Conservation (phyloP, 1,140 invertebrate species). For the Papilio polytes region DNA sequence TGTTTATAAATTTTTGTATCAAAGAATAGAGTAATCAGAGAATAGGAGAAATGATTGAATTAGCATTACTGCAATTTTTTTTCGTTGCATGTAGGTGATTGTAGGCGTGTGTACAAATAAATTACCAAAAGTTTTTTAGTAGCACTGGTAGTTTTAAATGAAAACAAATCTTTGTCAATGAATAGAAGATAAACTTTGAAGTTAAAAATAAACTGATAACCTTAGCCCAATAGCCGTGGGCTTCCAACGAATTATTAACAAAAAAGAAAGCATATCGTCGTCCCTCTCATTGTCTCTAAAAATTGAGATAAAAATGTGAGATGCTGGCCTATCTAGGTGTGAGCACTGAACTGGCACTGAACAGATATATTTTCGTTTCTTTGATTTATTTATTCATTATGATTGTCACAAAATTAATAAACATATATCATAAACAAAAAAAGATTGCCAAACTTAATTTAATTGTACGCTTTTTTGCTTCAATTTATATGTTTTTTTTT, state of each 20-base stretch:
- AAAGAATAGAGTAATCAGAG: too few species aligned
- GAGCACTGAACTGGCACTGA: too few species aligned
- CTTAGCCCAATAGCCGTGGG: background rate
- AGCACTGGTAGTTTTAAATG: background rate
- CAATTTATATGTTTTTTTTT: background rate
- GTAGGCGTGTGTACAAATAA: too few species aligned
- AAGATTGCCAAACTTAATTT: background rate
- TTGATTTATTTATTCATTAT: background rate
- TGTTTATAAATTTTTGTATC: background rate
- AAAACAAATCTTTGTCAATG: background rate
- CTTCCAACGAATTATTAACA: background rate
- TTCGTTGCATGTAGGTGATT: background rate
- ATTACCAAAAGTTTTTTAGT: too few species aligned
- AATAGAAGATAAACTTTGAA: background rate
- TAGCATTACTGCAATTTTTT: background rate
- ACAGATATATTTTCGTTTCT: background rate
- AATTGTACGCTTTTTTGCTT: background rate
- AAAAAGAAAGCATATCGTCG: too few species aligned
- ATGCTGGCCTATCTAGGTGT: too few species aligned
- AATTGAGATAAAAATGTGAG: too few species aligned
- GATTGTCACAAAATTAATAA: background rate
- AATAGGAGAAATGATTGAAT: background rate
- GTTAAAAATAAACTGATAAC: background rate
- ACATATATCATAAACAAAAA: background rate
- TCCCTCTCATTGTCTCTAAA: too few species aligned